These are phyloP conservation scores for Drosophila bocqueti DNA, from an alignment of 1,140 invertebrate genomes.

Conservation along the genomic window DNA sequence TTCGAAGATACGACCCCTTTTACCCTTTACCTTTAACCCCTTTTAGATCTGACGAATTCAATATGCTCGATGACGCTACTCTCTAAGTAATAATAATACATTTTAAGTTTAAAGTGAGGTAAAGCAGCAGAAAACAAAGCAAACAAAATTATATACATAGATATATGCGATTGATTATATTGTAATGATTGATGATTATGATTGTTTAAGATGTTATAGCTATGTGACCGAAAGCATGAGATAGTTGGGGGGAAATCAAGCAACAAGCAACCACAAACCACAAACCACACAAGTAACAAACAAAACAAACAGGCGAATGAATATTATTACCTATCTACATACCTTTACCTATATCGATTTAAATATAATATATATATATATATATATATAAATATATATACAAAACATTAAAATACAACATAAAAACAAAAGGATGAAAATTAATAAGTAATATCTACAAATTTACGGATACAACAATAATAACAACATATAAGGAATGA, in stretches of 20 bases:
- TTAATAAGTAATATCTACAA: conserved; percentile 74
- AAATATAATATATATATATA: conserved; percentile 70
- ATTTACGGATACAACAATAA: conserved; percentile 81
- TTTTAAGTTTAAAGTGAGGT: conserved; percentile 75
- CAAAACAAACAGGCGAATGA: conserved; percentile 81
- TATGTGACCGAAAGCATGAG: conserved; percentile 73
- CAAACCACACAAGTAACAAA: conserved; percentile 73
- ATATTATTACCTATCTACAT: conserved; percentile 83
- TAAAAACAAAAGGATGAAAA: conserved; percentile 55
- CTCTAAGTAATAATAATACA: conserved; percentile 79
- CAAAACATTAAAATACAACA: conserved; percentile 71
- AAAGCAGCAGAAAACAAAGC: conserved; percentile 66
- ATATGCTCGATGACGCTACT: conserved; percentile 84
- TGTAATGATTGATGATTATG: conserved; percentile 71
- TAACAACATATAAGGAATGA: conserved; percentile 59
- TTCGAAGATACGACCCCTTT: conserved; percentile 34
- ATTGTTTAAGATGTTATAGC: conserved; percentile 82
- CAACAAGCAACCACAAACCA: conserved; percentile 63
- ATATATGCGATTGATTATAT: conserved; percentile 76
- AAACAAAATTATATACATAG: conserved; percentile 63
- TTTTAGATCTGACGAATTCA: conserved; percentile 77
- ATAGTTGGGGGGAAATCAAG: conserved; percentile 55
- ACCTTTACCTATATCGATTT: conserved; percentile 83
- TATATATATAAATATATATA: conserved; percentile 66
- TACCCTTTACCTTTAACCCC: conserved; percentile 40